Conservation (phyloP, 2,888 invertebrate species). For the Drosophila prostipennis region DNA sequence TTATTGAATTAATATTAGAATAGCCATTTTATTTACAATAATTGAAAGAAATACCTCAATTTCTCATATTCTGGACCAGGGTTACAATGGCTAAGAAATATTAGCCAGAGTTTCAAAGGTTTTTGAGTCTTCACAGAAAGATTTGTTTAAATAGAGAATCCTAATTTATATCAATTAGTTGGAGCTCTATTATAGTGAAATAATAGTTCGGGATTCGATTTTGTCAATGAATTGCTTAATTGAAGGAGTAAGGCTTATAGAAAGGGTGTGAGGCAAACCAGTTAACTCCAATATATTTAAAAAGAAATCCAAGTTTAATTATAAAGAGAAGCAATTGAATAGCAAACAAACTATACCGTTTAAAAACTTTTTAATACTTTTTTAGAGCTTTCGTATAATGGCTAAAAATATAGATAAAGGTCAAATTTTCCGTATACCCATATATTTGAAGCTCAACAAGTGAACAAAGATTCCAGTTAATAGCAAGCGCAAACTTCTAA, state of each 20-base stretch:
- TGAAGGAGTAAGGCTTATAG: no score
- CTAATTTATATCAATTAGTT: no score
- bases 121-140: no score
- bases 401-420: neutral
- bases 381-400: slow-evolving; percentile 1
- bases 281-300: neutral
- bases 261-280: neutral
- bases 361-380: neutral
- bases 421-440: slow-evolving; percentile 5
- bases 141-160: no score
- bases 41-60: neutral
- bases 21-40: neutral
- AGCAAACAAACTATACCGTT: neutral
- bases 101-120: no score
- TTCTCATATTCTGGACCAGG: neutral
- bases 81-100: no score
- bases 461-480: slow-evolving; percentile 22
- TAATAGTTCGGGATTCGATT: no score
- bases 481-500: slow-evolving; percentile 34
- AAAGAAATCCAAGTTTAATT: neutral
- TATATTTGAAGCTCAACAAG: slow-evolving; percentile 27
- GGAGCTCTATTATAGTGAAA: no score
- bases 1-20: neutral
- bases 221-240: no score
- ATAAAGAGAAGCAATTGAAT: neutral